Evolutionary conservation across 2,113 vertebrate species (phyloP).

Genomic region (Corvus cornix): DNA sequence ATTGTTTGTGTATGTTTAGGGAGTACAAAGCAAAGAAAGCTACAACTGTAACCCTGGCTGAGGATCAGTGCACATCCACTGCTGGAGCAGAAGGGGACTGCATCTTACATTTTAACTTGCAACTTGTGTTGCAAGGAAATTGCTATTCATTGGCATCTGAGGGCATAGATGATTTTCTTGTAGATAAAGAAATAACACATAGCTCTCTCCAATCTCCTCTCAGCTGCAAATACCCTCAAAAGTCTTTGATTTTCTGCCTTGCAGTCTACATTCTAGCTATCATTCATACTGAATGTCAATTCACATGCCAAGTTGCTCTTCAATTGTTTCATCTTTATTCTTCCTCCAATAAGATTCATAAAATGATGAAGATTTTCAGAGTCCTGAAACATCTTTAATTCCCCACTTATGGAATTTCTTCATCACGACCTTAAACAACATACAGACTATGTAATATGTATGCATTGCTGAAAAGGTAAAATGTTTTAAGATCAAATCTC

Average conservation of each 20-base stretch:
- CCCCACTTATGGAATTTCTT: background rate
- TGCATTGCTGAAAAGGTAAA: background rate
- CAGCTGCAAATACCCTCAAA: background rate
- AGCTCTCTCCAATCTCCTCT: background rate
- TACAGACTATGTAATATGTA: background rate
- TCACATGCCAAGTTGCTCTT: background rate
- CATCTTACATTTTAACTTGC: background rate
- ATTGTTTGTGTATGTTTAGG: background rate
- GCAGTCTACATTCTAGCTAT: background rate
- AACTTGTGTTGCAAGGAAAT: background rate
- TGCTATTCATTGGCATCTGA: background rate
- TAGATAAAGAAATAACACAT: background rate
- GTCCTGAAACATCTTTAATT: background rate
- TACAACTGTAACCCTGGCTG: background rate
- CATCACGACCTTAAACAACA: background rate
- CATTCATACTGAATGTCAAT: background rate
- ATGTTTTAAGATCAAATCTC: background rate
- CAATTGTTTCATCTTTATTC: background rate
- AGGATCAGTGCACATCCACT: background rate
- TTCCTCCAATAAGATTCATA: background rate
- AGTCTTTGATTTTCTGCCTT: background rate
- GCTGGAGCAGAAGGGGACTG: background rate
- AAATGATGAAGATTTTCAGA: background rate
- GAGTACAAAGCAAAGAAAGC: background rate
- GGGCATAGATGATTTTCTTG: background rate